Evolutionary conservation across 64 coral and sea anemone species (phyloP).

Genomic region (Pachyseris speciosa): DNA sequence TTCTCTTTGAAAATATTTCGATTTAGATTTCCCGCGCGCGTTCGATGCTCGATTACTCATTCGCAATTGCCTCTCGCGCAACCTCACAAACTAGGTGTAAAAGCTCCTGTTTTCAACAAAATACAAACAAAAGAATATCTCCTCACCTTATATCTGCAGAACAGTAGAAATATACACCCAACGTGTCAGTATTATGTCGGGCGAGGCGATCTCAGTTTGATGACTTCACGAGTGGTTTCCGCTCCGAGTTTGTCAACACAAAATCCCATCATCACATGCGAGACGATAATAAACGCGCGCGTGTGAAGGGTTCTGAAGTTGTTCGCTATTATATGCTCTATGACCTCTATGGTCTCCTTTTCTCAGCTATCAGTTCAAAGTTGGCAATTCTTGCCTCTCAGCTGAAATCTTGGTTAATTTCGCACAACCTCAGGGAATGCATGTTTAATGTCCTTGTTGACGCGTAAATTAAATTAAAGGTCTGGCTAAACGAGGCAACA

Average conservation of each 20-base stretch:
- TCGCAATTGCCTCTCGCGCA: neutral
- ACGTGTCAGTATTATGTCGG: neutral
- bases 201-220: neutral
- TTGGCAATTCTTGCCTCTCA: too few species aligned
- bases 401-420: too few species aligned
- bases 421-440: too few species aligned
- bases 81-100: neutral
- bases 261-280: constrained; percentile 16
- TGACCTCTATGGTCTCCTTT: too few species aligned
- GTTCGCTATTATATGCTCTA: too few species aligned
- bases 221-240: constrained; percentile 26
- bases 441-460: too few species aligned
- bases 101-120: neutral
- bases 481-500: too few species aligned
- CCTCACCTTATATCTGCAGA: neutral
- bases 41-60: neutral
- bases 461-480: too few species aligned
- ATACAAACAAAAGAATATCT: neutral
- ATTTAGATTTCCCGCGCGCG: constrained; percentile 42
- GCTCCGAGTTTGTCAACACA: neutral
- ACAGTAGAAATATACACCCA: neutral
- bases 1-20: neutral
- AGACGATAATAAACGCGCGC: neutral
- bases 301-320: neutral
- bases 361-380: too few species aligned